Evolutionary conservation across 2,888 invertebrate genomes (phyloP), one percentile per base, ranked within the genome.

Genomic region (Pristionchus japonicus): DNA sequence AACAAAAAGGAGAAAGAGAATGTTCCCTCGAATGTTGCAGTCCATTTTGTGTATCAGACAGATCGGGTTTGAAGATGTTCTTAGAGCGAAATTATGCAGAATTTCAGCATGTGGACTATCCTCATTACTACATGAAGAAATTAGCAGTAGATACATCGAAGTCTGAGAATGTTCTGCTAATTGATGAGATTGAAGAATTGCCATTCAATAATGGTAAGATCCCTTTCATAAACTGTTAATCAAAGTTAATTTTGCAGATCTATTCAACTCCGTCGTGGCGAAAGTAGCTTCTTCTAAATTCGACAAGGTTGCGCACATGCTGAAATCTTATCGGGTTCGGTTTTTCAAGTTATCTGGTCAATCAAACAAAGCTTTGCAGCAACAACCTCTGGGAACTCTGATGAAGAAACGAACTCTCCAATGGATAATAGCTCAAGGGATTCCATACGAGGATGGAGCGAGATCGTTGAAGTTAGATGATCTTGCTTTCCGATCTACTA

Each of bases 1-100:
- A 67, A 67, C 74, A 74, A 74, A 40, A 40, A 23, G 43, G 13
- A 74, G 20, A 74, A 74, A n/a, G 40, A 43, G 11, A 40, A 37
- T 37, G 20, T 74, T 40, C 40, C 74, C 23, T 13, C 37, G 4
- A 40, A 37, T 40, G 9, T 74, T 3, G 74, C 13, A 40, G 17
- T 74, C 20, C 74, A 74, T 74, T 74, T 74, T 34, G 74, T 74
- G 23, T 74, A 74, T 34, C 74, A 74, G n/a, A 74, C 74, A 1
- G 74, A 74, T 40, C 74, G 40, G 40, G 74, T 74, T 37, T 23
- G 40, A n/a, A 20, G n/a, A 64, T 4, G 3, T 17, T 64, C 64
- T 27, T 23, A 11, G 23, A 64, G 2, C 31, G 23, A 64, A 23
- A 40, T 9, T 37, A 17, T 15, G 40, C 2, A 0, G 13, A 40